Conservation (phyloP, 2,113 vertebrate species). For the Nymphicus hollandicus region DNA sequence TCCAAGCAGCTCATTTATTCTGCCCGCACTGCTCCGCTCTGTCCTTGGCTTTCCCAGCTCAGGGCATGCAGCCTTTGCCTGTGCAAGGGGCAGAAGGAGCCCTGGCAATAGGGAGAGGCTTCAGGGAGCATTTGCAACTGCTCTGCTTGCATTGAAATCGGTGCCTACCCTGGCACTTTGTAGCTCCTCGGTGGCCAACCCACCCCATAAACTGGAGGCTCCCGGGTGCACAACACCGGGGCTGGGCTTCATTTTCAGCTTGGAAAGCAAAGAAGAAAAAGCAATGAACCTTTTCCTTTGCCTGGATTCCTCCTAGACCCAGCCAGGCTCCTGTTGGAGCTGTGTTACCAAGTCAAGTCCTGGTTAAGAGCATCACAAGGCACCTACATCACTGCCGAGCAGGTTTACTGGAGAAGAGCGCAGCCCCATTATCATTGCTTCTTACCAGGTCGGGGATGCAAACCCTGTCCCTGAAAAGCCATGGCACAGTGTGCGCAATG, state of each 20-base stretch:
- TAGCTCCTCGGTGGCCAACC: neutral
- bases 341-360: neutral
- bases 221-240: neutral
- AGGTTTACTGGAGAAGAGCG: neutral
- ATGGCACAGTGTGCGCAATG: accelerated
- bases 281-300: neutral
- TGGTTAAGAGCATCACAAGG: neutral
- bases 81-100: neutral
- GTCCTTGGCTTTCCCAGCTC: neutral
- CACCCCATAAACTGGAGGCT: neutral
- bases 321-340: neutral
- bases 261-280: neutral
- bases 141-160: neutral
- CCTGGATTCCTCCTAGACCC: neutral
- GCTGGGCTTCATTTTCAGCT: neutral
- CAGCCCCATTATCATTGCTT: accelerated
- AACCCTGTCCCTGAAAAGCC: neutral
- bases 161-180: neutral
- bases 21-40: neutral
- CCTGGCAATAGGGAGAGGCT: neutral
- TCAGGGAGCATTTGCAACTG: neutral
- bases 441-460: neutral
- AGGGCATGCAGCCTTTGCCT: neutral
- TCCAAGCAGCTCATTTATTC: conserved; percentile 20
- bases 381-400: neutral